Evolutionary conservation across 2,113 vertebrate genomes (phyloP).

Genomic region (Mustela lutreola): DNA sequence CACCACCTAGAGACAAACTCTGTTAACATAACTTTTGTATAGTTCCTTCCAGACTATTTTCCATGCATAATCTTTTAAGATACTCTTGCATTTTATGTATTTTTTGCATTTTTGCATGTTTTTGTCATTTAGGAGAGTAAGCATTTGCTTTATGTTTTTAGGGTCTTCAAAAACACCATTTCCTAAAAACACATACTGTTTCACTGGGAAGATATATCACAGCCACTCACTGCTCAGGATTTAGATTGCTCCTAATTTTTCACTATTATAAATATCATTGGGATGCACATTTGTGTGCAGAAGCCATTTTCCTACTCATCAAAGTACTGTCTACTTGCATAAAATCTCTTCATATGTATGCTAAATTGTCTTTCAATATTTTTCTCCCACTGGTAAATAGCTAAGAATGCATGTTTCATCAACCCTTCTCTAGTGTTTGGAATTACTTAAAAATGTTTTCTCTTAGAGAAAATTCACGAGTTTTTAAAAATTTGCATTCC

Average conservation of each 20-base stretch:
- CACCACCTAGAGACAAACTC: neutral
- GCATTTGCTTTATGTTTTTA: neutral
- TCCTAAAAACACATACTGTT: neutral
- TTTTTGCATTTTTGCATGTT: neutral
- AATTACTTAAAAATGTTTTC: slow-evolving; percentile 1
- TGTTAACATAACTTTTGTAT: neutral
- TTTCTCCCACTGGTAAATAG: neutral
- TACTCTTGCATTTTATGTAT: neutral
- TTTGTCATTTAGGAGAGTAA: neutral
- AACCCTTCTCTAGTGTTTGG: neutral
- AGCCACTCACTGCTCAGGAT: neutral
- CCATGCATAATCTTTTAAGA: neutral
- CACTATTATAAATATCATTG: neutral
- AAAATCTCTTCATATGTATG: neutral
- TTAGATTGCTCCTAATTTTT: neutral
- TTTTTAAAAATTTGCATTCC: neutral
- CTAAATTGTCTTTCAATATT: slow-evolving; percentile 6
- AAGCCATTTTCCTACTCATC: neutral
- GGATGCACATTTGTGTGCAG: neutral
- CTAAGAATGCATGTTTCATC: neutral
- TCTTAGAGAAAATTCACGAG: neutral
- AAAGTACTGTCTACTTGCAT: neutral
- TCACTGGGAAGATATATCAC: neutral
- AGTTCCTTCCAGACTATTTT: neutral
- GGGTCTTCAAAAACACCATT: neutral